Conservation (phyloP, 2,888 invertebrate species). For the Pyrgus malvae region DNA sequence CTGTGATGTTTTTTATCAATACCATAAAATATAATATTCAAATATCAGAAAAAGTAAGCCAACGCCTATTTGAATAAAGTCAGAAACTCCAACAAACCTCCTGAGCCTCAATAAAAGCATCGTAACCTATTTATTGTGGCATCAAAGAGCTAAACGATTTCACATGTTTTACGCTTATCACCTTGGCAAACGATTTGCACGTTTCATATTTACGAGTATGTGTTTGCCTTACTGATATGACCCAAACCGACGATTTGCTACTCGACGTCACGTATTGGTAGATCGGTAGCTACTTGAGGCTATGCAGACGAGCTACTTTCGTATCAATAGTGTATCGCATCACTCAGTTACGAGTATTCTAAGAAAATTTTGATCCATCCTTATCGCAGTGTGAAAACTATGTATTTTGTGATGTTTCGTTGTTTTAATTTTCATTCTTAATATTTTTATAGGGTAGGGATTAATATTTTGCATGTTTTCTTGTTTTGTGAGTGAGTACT, state of each 20-base stretch:
- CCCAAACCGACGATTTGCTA: constrained; percentile 1
- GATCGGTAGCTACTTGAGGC: neutral
- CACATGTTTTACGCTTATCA: constrained; percentile 53
- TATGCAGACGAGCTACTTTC: neutral
- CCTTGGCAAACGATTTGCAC: constrained; percentile 56
- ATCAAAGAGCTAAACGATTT: constrained; percentile 39
- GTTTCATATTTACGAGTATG: constrained; percentile 28
- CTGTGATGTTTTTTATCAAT: too few species aligned
- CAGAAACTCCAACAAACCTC: too few species aligned
- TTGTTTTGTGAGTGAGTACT: too few species aligned
- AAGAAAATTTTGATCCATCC: neutral
- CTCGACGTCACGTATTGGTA: constrained; percentile 8
- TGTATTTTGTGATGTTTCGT: too few species aligned
- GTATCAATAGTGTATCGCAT: neutral
- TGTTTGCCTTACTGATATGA: neutral
- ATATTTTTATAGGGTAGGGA: too few species aligned
- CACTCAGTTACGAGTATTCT: neutral
- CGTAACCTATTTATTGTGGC: neutral
- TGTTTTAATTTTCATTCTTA: too few species aligned
- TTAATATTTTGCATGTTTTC: too few species aligned
- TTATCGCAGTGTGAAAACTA: too few species aligned
- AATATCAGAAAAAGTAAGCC: too few species aligned
- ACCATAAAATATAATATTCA: too few species aligned
- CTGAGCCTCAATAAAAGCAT: too few species aligned
- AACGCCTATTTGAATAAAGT: too few species aligned